A percentile compares a stretch with the other conserved stretches of the same genome.
Conservation (phyloP, 2,113 vertebrate species). For the Raphicerus campestris region DNA sequence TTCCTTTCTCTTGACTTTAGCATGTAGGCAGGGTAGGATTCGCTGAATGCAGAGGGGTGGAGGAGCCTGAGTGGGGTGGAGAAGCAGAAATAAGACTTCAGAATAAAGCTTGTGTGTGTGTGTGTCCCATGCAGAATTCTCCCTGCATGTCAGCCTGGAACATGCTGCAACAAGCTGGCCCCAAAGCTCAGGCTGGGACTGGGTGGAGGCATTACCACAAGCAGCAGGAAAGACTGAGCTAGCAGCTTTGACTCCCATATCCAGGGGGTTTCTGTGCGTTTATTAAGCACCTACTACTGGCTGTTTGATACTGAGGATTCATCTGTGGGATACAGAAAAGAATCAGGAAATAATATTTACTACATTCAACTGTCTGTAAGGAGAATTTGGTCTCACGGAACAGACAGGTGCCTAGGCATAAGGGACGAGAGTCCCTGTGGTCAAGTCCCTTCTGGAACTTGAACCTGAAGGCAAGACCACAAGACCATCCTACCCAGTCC, state of each 20-base stretch:
- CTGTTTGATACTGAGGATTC: background rate
- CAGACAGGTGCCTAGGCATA: background rate
- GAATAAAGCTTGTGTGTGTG: background rate
- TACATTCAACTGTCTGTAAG: background rate
- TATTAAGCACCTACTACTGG: conserved; percentile 12
- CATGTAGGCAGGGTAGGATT: background rate
- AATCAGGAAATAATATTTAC: background rate
- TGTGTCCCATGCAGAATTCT: background rate
- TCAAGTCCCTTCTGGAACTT: background rate
- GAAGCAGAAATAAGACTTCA: background rate
- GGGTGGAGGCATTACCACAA: background rate
- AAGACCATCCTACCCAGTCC: background rate
- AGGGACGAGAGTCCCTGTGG: background rate
- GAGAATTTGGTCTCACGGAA: background rate
- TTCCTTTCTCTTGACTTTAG: background rate
- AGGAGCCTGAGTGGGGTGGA: background rate
- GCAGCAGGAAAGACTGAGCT: background rate
- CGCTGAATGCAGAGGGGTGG: background rate
- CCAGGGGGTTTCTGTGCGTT: background rate
- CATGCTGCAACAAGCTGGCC: background rate
- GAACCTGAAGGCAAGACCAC: background rate
- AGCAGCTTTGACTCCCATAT: background rate
- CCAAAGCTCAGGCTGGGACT: background rate
- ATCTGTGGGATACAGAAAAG: background rate
- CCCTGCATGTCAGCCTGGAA: background rate